Conservation (phyloP, 64 coral and sea anemone genomes). For the Montipora efflorescens region DNA sequence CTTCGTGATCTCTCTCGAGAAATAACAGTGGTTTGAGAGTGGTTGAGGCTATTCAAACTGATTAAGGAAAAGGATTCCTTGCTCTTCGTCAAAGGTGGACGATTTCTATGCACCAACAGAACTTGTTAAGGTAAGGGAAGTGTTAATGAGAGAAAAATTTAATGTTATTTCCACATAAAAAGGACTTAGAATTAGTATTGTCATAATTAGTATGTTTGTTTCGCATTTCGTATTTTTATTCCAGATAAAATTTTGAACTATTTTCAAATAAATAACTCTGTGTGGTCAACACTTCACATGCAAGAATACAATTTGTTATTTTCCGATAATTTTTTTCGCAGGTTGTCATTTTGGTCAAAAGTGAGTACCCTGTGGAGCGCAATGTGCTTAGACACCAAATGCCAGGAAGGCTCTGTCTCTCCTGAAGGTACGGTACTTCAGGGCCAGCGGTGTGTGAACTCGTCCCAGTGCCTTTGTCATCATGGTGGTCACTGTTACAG, state of each 20-base stretch:
- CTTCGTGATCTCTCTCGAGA: too few species aligned
- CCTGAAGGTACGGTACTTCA: constrained; percentile 74
- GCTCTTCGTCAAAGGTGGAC: constrained; percentile 18
- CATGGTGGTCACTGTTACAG: constrained; percentile 67
- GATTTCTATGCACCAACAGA: constrained; percentile 76
- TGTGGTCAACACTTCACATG: too few species aligned
- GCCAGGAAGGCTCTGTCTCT: constrained; percentile 81
- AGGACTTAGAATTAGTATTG: neutral
- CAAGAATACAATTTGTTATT: neutral
- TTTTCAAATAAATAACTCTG: too few species aligned
- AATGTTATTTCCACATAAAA: neutral
- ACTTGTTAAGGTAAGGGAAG: constrained; percentile 76
- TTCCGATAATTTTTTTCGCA: constrained; percentile 1
- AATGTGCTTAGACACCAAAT: constrained; percentile 69
- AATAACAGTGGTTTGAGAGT: too few species aligned
- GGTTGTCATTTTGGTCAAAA: constrained; percentile 68
- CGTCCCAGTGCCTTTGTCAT: constrained; percentile 84
- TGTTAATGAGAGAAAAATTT: neutral
- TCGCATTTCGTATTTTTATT: too few species aligned
- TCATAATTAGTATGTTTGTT: too few species aligned
- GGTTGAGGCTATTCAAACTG: too few species aligned
- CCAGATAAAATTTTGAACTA: too few species aligned
- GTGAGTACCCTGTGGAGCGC: constrained; percentile 75
- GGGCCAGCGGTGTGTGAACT: constrained; percentile 77
- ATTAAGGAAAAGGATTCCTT: too few species aligned